These are phyloP conservation scores for Tachypleus tridentatus DNA, from an alignment of 1,140 invertebrate species.

Conservation along the genomic window DNA sequence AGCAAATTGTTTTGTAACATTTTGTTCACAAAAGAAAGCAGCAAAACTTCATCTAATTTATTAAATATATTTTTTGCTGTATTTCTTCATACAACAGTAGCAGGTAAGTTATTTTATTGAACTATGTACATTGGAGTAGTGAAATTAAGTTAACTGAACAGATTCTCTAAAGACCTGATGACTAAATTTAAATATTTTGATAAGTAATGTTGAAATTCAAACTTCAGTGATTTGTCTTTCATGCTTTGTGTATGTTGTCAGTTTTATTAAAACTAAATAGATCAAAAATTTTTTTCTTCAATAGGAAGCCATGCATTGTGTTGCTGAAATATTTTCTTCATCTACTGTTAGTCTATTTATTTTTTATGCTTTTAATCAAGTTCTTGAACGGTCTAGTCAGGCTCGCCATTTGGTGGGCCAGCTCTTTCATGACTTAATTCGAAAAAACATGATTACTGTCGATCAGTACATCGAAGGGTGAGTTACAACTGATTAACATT, in stretches of 20 bases:
- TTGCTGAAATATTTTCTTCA: slow-evolving; percentile 32
- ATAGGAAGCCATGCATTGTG: slow-evolving; percentile 36
- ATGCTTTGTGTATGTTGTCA: not conserved
- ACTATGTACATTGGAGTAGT: too few relatives aligned
- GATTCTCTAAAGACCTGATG: too few relatives aligned
- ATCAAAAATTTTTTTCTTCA: slow-evolving; percentile 15
- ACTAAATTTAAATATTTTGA: too few relatives aligned
- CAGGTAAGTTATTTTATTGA: too few relatives aligned
- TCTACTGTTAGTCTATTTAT: slow-evolving; percentile 32
- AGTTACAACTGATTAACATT: slow-evolving; percentile 18
- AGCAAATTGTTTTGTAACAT: too few relatives aligned
- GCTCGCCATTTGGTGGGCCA: slow-evolving; percentile 33
- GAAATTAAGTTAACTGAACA: too few relatives aligned
- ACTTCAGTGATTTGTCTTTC: not conserved
- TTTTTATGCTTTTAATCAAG: slow-evolving; percentile 32
- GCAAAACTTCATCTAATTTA: too few relatives aligned
- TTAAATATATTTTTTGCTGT: too few relatives aligned
- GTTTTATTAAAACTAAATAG: not conserved
- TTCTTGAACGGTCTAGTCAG: slow-evolving; percentile 34
- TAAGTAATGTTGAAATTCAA: slow-evolving; percentile 2
- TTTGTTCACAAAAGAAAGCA: too few relatives aligned
- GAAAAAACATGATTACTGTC: slow-evolving; percentile 30
- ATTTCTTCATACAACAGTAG: too few relatives aligned
- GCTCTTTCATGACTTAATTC: slow-evolving; percentile 35
- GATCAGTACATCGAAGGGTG: slow-evolving; percentile 36